Conservation (phyloP, 2,888 invertebrate species). For the Ichneumoninae sp. region DNA sequence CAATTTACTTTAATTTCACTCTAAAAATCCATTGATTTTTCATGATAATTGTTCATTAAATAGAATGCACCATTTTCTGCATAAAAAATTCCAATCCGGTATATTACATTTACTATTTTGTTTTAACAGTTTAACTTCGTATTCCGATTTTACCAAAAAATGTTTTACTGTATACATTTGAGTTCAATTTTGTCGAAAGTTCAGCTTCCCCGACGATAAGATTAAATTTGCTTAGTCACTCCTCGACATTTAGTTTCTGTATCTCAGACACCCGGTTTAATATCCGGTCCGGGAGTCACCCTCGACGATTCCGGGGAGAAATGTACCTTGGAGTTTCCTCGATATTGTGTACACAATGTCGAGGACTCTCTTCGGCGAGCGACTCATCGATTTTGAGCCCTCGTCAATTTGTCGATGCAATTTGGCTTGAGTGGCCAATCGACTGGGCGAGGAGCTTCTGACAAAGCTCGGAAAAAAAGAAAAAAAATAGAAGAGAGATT, state of each 20-base stretch:
- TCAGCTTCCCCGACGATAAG: no score
- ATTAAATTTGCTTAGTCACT: not conserved
- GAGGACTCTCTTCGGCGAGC: conserved; percentile 13
- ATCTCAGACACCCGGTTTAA: not conserved
- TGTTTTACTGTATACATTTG: no score
- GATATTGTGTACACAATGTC: not conserved
- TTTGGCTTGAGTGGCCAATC: conserved; percentile 23
- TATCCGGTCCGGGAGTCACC: conserved; percentile 7
- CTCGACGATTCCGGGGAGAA: not conserved
- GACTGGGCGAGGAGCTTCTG: not conserved
- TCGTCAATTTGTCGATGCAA: conserved; percentile 27
- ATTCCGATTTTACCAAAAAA: no score
- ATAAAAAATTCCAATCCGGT: no score
- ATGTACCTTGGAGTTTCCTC: not conserved
- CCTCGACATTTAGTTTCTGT: conserved; percentile 4
- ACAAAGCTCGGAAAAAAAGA: not conserved
- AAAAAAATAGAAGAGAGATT: not conserved
- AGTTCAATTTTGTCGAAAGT: no score
- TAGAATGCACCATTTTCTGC: no score
- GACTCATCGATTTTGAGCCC: conserved; percentile 34
- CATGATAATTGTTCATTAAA: no score
- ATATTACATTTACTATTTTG: no score
- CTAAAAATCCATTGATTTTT: no score
- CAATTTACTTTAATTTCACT: no score
- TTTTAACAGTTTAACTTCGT: no score